Conservation (phyloP, 2,113 vertebrate species). For the Platysternon megacephalum region DNA sequence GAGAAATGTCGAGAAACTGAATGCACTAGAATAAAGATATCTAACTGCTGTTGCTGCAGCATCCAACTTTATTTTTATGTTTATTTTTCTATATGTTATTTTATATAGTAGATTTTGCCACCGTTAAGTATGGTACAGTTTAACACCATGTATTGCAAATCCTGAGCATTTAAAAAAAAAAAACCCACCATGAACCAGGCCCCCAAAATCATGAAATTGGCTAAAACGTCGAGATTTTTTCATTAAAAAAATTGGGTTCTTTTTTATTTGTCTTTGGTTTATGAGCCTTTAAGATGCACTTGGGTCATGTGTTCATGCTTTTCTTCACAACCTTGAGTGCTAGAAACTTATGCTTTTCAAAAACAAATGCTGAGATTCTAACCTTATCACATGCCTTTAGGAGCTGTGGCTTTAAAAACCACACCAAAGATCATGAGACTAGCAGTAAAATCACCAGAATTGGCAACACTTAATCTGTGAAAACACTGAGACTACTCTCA, state of each 20-base stretch:
- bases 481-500: neutral
- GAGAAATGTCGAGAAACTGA: neutral
- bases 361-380: neutral
- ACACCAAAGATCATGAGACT: neutral
- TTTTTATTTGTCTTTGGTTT: constrained; percentile 11
- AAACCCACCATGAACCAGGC: neutral
- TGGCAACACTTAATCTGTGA: neutral
- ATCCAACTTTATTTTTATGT: neutral
- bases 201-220: neutral
- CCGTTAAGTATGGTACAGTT: neutral
- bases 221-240: neutral
- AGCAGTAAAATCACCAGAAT: neutral
- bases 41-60: neutral
- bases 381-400: neutral
- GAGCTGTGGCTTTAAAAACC: neutral
- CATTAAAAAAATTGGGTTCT: neutral
- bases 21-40: neutral
- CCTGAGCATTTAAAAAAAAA: neutral
- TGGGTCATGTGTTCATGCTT: neutral
- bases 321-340: neutral
- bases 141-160: neutral
- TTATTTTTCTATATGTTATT: neutral
- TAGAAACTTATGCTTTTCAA: neutral
- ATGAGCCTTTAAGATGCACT: neutral
- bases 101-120: neutral